Conservation (phyloP, 2,113 vertebrate species). For the Sturnira hondurensis region DNA sequence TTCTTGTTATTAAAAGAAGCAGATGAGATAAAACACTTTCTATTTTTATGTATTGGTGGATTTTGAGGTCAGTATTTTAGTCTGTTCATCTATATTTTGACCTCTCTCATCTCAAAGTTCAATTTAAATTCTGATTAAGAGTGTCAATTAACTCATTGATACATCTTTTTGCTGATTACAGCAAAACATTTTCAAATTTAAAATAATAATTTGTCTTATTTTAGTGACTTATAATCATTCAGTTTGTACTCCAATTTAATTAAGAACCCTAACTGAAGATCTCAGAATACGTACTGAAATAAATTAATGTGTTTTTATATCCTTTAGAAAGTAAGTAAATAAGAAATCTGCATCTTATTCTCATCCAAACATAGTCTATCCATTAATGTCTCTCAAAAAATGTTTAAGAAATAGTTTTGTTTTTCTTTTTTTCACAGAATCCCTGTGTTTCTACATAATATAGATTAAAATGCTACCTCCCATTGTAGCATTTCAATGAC, state of each 20-base stretch:
- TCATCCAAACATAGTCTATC: neutral
- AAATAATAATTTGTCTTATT: slow-evolving; percentile 24
- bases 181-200: slow-evolving; percentile 50
- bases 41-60: slow-evolving; percentile 65
- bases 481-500: neutral
- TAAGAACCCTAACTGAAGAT: neutral
- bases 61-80: slow-evolving; percentile 53
- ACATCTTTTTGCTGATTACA: slow-evolving; percentile 18
- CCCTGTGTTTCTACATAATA: neutral
- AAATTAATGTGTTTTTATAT: slow-evolving; percentile 6
- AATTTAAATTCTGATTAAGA: slow-evolving; percentile 50
- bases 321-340: neutral
- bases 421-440: neutral
- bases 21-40: slow-evolving; percentile 65
- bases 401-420: neutral
- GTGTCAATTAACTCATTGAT: slow-evolving; percentile 59
- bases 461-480: neutral
- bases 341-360: neutral
- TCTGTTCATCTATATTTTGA: slow-evolving; percentile 33
- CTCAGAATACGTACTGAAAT: neutral
- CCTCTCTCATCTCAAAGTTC: slow-evolving; percentile 58
- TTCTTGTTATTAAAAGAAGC: slow-evolving; percentile 53
- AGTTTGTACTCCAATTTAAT: slow-evolving; percentile 32
- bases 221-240: neutral
- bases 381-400: neutral